Evolutionary conservation across 1,140 invertebrate genomes (phyloP), one percentile per base, ranked within the genome.

Genomic region (Conus ventricosus): DNA sequence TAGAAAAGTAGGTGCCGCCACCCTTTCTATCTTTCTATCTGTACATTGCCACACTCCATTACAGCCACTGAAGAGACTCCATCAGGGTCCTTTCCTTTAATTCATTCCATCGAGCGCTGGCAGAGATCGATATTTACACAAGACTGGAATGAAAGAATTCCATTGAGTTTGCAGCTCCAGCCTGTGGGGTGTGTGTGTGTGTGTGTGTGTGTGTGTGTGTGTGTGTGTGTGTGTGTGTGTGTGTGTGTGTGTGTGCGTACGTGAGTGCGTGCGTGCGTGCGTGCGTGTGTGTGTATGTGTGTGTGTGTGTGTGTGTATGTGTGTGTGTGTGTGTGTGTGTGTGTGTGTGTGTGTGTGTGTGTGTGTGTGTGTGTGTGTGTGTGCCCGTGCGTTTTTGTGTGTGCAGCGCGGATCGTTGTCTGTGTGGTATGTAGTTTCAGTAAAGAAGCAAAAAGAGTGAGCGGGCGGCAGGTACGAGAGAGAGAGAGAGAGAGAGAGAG

Each of bases 161-260:
- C 39, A 39, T 39, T 39, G 39, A 39, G 39, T 39, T 39, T 39
- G 39, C 39, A 1, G 39, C 39, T 39, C 39, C 39, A 39, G 39
- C 17, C 8, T 71, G 67, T 71, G 67, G 67, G 5, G 67, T 20
- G 67, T 23, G 67, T 71, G 67, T 71, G 67, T 71, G 67, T 71
- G 67, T 71, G 67, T 71, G 67, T 71, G 67, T 71, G 67, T 71
- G 67, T 71, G 67, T 71, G 67, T 71, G 17, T 71, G 67, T 71
- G 67, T 71, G 67, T 71, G 8, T 71, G 67, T 71, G 67, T 71
- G 67, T 71, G 67, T 71, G 67, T 71, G 67, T 71, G 67, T 71
- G 67, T 71, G 67, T 71, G 67, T 71, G 67, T 71, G 67, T 71
- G 67, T 71, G 67, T 71, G 67, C 20, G 67, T 71, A 23, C 20